A percentile compares a stretch with the other conserved stretches of the same genome.
phyloP scores from a whole-genome alignment of 2,888 invertebrate genomes.

The Sycophila texana region DNA sequence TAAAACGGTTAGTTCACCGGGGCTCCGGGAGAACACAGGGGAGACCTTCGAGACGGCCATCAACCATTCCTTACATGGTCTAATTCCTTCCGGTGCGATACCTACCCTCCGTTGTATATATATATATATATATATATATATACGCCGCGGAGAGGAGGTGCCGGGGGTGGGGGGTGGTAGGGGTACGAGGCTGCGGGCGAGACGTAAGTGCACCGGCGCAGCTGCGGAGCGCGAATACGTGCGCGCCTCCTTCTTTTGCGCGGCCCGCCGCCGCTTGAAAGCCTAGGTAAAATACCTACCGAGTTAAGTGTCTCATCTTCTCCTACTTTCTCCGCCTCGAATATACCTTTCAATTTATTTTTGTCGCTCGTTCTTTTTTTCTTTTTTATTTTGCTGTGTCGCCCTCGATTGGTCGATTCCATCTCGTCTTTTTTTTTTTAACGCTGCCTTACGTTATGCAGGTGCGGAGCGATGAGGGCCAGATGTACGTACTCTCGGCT shows the following conservation, averaged over 20 bases:
- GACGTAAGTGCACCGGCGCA: constrained; percentile 50
- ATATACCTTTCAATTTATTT: constrained; percentile 35
- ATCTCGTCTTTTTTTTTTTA: too few species aligned
- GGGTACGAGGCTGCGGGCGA: not conserved
- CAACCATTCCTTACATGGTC: constrained; percentile 70
- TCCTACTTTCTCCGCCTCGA: not conserved
- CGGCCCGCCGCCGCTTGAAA: constrained; percentile 34
- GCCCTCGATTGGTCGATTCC: too few species aligned
- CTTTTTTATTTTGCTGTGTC: not conserved
- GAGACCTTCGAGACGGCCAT: constrained; percentile 65
- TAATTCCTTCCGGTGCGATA: constrained; percentile 63
- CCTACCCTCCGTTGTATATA: not conserved
- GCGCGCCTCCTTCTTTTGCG: constrained; percentile 9
- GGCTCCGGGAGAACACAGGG: constrained; percentile 35
- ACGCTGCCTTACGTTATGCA: too few species aligned
- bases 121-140: too few species aligned
- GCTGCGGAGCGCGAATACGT: constrained; percentile 46
- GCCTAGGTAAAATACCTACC: constrained; percentile 53
- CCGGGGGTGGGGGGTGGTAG: too few species aligned
- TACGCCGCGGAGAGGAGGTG: too few species aligned
- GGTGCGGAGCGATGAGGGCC: not conserved
- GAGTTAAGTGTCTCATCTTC: constrained; percentile 50
- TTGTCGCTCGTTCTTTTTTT: not conserved
- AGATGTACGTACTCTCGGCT: not conserved
- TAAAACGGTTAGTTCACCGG: constrained; percentile 67